phyloP scores from a whole-genome alignment of 2,797 vertebrate genomes.

The Falco cherrug region DNA sequence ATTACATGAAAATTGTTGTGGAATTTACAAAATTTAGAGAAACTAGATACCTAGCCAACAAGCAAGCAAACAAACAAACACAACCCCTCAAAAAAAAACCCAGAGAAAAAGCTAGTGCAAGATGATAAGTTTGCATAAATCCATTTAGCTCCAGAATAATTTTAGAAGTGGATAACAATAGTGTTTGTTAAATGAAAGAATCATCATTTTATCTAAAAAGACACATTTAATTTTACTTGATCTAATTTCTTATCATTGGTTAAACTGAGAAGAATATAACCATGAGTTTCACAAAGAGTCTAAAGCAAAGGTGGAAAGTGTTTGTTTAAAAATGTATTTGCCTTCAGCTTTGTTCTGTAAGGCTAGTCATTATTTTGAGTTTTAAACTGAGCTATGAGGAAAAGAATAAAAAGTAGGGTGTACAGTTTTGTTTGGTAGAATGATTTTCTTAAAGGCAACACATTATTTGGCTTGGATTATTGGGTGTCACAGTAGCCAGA shows the following conservation, averaged over 20 bases:
- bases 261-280: neutral
- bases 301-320: neutral
- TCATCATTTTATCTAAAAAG: neutral
- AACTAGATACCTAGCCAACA: neutral
- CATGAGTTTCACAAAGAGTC: neutral
- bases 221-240: neutral
- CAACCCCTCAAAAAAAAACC: fast-evolving
- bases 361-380: neutral
- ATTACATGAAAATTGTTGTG: neutral
- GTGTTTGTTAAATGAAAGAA: neutral
- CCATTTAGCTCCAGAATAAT: neutral
- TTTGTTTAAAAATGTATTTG: neutral
- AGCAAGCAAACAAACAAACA: neutral
- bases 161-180: neutral
- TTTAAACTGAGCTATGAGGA: neutral
- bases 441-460: constrained; percentile 46
- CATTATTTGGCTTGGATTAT: constrained; percentile 65
- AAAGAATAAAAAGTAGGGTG: neutral
- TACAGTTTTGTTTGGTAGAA: constrained; percentile 31
- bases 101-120: neutral
- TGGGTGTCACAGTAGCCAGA: constrained; percentile 64
- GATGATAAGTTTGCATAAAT: neutral
- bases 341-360: neutral
- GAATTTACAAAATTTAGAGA: constrained; percentile 30
- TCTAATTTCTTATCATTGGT: neutral